Conservation (phyloP, 2,113 vertebrate genomes). For the Cariama cristata region DNA sequence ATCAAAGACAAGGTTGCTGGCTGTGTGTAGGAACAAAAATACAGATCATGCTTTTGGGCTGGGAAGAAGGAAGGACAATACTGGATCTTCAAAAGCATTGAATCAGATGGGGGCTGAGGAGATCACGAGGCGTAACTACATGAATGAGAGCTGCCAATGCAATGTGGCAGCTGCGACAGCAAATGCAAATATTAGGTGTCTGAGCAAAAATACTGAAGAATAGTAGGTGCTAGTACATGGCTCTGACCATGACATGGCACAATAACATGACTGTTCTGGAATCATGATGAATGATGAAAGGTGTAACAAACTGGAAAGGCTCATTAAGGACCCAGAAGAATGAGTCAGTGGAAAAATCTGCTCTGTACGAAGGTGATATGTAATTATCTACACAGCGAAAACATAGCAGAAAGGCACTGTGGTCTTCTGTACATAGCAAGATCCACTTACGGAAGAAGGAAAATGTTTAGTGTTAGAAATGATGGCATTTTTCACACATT, state of each 20-base stretch:
- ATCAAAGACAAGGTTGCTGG: background rate
- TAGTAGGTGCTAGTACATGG: background rate
- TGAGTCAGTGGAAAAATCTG: constrained; percentile 21
- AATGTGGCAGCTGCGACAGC: background rate
- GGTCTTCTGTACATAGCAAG: background rate
- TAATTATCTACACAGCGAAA: background rate
- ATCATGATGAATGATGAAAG: background rate
- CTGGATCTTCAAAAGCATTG: background rate
- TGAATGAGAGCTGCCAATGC: background rate
- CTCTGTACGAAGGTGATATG: background rate
- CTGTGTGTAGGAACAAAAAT: background rate
- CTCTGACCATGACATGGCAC: background rate
- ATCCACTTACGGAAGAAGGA: background rate
- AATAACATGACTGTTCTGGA: background rate
- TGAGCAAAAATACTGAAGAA: background rate
- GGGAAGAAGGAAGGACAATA: background rate
- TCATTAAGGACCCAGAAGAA: background rate
- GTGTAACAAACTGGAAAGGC: background rate
- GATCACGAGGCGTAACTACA: background rate
- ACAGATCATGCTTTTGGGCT: background rate
- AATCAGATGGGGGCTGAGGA: background rate
- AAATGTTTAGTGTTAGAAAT: background rate
- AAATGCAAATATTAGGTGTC: background rate
- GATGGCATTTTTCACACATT: rapidly evolving
- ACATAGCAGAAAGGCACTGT: background rate